These are phyloP conservation scores for Platysteira castanea DNA, from an alignment of 2,113 vertebrate species.

Conservation along the genomic window DNA sequence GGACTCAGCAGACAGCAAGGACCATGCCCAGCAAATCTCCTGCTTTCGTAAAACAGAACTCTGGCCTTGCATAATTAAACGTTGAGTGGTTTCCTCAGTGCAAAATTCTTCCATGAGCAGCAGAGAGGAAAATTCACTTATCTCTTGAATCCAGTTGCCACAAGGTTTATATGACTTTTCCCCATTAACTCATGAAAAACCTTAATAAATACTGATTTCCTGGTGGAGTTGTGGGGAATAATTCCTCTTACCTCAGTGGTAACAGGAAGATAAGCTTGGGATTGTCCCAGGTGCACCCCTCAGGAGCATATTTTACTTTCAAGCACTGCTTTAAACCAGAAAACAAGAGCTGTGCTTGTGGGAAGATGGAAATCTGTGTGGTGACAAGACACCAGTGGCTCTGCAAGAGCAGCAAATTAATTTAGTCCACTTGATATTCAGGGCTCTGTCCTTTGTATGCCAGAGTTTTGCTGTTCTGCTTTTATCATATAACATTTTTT, in stretches of 20 bases:
- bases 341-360: background rate
- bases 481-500: background rate
- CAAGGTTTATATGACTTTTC: background rate
- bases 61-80: background rate
- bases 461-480: background rate
- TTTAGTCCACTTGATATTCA: background rate
- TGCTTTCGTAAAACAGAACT: background rate
- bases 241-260: background rate
- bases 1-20: background rate
- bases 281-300: background rate
- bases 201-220: background rate
- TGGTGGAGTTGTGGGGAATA: background rate
- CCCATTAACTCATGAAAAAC: background rate
- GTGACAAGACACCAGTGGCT: background rate
- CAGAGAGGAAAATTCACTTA: background rate
- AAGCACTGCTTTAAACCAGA: background rate
- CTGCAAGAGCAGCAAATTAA: background rate
- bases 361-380: background rate
- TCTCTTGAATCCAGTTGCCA: background rate
- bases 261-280: background rate
- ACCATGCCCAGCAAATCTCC: background rate
- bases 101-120: background rate
- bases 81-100: background rate
- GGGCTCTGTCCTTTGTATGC: background rate
- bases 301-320: background rate